These are phyloP conservation scores for Tragelaphus scriptus DNA, from an alignment of 2,113 vertebrate genomes.

Conservation along the genomic window DNA sequence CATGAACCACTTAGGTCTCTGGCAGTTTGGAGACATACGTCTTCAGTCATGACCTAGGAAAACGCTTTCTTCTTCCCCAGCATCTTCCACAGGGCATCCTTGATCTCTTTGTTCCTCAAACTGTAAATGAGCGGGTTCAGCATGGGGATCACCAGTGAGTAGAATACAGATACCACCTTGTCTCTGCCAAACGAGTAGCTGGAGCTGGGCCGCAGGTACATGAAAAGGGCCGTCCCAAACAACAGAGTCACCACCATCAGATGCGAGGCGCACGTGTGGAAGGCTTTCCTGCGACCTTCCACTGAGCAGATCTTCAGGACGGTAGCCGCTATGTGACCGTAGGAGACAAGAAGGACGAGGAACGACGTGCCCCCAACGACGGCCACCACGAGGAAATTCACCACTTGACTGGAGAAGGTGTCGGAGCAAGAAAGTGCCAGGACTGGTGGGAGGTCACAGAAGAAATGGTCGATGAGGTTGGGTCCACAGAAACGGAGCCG, in stretches of 20 bases:
- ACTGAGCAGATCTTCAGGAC: conserved; percentile 30
- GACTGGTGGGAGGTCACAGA: conserved; percentile 67
- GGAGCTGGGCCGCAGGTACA: conserved; percentile 66
- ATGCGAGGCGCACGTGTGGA: conserved; percentile 43
- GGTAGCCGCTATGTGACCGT: conserved; percentile 49
- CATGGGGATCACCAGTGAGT: conserved; percentile 54
- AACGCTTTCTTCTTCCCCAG: conserved; percentile 34
- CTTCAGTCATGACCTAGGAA: background rate
- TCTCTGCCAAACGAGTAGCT: conserved; percentile 42
- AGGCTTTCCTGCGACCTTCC: conserved; percentile 50
- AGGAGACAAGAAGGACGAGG: conserved; percentile 63
- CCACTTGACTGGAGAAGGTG: conserved; percentile 60
- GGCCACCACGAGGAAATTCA: conserved; percentile 58
- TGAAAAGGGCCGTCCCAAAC: conserved; percentile 66
- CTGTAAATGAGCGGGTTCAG: conserved; percentile 74
- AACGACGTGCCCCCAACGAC: conserved; percentile 2
- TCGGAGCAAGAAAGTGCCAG: conserved; percentile 70
- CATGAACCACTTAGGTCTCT: background rate
- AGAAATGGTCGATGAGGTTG: conserved; percentile 67
- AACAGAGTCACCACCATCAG: conserved; percentile 47
- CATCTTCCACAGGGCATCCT: conserved; percentile 42
- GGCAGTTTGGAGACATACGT: background rate
- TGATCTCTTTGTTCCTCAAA: conserved; percentile 68
- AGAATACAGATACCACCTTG: conserved; percentile 67
- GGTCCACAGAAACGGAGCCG: conserved; percentile 54